Evolutionary conservation across 2,888 invertebrate species (phyloP), one percentile per base, ranked within the genome.

Genomic region (Tridacna crocea): DNA sequence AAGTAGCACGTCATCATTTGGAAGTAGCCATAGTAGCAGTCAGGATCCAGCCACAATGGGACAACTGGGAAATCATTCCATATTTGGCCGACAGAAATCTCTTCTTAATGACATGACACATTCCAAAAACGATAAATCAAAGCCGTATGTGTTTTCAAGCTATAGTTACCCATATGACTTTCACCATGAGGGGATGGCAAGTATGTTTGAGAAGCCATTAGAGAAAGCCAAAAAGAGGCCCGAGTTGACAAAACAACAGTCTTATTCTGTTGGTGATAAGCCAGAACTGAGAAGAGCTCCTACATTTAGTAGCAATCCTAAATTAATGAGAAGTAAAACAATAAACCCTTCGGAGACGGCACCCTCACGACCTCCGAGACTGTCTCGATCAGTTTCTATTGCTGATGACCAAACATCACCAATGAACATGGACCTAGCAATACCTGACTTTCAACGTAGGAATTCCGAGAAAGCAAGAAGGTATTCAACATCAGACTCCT

Each of bases 61-160:
- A 13, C 76, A 36, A 26, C 22, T 68, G 51, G 65, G 27, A 65
- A 72, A 70, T 26, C 70, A 70, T 26, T 27, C 70, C 12, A 70
- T 70, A 70, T 70, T 70, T 26, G 70, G 70, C 19, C 8, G 82
- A 27, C 83, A 84, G 72, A 80, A 84, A 51, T 86, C 86, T 3
- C 73, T 86, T 13, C 75, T 86, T 0, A 74, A 80, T 26, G 83
- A 84, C 46, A 86, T 86, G 86, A 86, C 86, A 22, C 75, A 73
- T n/a, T 86, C 86, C 0, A 86, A 86, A 66, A 55, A 60, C 6
- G 86, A 86, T 46, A 79, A 77, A 24, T 66, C 68, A 19, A 77
- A 78, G 19, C 86, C 86, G 4, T 79, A 72, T 80, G 77, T 77
- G 22, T 78, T 78, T 17, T 63, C 79, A 11, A 79, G 80, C 24